These are phyloP conservation scores for Tridacna gigas DNA, from an alignment of 2,888 invertebrate species.

Conservation along the genomic window DNA sequence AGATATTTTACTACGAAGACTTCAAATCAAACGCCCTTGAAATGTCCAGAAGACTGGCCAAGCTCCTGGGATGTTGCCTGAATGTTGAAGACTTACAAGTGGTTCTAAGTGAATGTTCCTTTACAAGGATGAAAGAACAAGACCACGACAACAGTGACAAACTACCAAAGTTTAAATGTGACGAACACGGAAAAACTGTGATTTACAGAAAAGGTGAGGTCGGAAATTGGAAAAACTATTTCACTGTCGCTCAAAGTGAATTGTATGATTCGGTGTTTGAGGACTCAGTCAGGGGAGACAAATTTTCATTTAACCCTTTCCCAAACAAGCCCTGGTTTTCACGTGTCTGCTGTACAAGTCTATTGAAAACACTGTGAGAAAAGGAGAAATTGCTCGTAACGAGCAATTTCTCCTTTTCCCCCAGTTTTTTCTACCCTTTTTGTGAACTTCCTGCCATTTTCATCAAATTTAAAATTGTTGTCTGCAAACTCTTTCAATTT, in stretches of 20 bases:
- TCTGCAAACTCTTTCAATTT: too few species aligned
- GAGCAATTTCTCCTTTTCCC: too few species aligned
- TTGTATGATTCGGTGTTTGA: background rate
- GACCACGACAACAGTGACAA: background rate
- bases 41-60: background rate
- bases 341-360: too few species aligned
- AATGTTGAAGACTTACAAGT: background rate
- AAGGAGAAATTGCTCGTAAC: too few species aligned
- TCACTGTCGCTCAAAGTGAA: constrained; percentile 1
- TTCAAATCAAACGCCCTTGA: background rate
- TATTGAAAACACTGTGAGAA: too few species aligned
- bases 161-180: background rate
- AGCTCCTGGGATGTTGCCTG: background rate
- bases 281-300: background rate
- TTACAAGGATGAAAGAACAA: background rate
- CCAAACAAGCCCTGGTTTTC: too few species aligned
- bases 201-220: background rate
- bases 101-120: background rate
- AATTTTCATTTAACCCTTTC: background rate
- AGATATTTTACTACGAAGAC: background rate
- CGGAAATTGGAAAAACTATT: background rate
- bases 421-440: too few species aligned
- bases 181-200: background rate
- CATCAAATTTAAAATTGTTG: too few species aligned
- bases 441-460: too few species aligned